Conservation (phyloP, 2,888 invertebrate genomes). For the Ferrisia virgata region DNA sequence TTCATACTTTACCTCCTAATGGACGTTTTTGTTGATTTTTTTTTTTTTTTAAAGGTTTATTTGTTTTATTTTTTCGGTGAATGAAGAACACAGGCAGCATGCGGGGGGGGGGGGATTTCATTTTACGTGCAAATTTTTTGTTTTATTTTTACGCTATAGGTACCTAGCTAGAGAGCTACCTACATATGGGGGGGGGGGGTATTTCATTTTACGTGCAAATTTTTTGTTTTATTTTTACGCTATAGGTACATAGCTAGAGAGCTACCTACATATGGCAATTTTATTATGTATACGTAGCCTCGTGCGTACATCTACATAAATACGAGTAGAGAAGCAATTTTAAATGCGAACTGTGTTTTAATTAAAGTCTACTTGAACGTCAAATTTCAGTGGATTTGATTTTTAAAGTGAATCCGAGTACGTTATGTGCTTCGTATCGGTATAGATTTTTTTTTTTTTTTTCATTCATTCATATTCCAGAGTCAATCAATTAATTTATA, state of each 20-base stretch:
- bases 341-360: background rate
- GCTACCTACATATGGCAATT: background rate
- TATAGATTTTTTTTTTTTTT: background rate
- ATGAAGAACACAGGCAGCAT: too few species aligned
- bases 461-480: background rate
- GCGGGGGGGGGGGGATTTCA: too few species aligned
- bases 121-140: too few species aligned
- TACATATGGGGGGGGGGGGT: too few species aligned
- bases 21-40: conserved; percentile 12
- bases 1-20: background rate
- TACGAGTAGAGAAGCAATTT: background rate
- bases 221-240: background rate
- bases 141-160: too few species aligned
- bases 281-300: background rate
- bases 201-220: background rate
- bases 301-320: too few species aligned
- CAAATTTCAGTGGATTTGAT: background rate
- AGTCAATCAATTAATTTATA: background rate
- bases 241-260: background rate
- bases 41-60: background rate
- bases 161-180: too few species aligned
- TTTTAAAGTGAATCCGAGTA: background rate
- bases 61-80: too few species aligned
- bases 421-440: background rate
- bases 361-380: conserved; percentile 25